Evolutionary conservation across 2,113 vertebrate species (phyloP).

Genomic region (Rhea americana): DNA sequence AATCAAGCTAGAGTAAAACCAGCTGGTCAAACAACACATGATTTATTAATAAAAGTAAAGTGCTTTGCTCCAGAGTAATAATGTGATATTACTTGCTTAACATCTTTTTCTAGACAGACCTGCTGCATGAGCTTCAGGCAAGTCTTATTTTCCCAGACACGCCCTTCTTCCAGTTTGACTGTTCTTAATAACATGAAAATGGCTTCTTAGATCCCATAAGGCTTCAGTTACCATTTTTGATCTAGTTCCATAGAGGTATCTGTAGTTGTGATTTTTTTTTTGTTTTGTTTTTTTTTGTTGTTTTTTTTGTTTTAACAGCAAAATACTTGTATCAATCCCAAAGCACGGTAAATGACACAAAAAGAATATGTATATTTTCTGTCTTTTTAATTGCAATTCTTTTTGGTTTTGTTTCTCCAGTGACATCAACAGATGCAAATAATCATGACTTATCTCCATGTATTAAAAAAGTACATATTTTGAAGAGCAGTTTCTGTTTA

Average conservation of each 20-base stretch:
- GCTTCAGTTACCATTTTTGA: background rate
- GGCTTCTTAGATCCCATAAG: background rate
- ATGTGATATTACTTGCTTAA: slow-evolving; percentile 65
- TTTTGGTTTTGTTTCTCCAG: background rate
- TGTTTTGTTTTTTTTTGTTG: accelerated
- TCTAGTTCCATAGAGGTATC: background rate
- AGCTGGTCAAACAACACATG: background rate
- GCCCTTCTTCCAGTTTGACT: slow-evolving; percentile 44
- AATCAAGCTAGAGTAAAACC: slow-evolving; percentile 3
- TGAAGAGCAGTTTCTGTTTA: background rate
- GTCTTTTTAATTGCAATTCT: background rate
- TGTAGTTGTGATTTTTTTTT: background rate
- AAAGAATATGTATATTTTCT: background rate
- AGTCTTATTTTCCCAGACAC: slow-evolving; percentile 71
- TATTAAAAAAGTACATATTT: background rate
- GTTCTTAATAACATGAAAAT: background rate
- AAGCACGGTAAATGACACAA: background rate
- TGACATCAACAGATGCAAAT: background rate
- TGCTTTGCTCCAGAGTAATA: background rate
- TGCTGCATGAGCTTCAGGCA: slow-evolving; percentile 61
- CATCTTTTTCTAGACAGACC: slow-evolving; percentile 73
- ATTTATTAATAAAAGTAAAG: slow-evolving; percentile 24
- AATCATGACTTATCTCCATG: background rate
- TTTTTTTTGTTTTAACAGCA: background rate
- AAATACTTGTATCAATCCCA: background rate